Evolutionary conservation across 2,797 vertebrate species (phyloP).

Genomic region (Lagodon rhomboides): DNA sequence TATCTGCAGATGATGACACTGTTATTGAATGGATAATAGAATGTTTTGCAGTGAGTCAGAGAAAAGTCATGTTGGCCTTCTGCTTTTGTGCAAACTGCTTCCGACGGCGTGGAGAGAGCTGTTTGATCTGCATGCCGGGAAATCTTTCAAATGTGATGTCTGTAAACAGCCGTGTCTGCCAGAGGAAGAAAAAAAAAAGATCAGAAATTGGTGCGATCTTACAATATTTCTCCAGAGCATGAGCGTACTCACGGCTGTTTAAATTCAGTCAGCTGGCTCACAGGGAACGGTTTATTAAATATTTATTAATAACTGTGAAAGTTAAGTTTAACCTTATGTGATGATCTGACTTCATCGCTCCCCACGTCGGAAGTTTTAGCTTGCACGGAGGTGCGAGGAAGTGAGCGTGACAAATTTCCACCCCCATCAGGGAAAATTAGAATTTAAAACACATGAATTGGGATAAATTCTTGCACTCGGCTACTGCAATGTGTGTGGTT

Average conservation of each 20-base stretch:
- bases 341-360: not conserved
- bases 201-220: conserved; percentile 17
- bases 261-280: not conserved
- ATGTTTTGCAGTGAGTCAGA: conserved; percentile 10
- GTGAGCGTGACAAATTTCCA: not conserved
- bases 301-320: conserved; percentile 1
- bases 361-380: not conserved
- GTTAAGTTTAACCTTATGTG: conserved; percentile 3
- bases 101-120: not conserved
- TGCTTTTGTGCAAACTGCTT: conserved; percentile 17
- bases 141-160: conserved; percentile 29
- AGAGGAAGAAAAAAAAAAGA: conserved; percentile 5
- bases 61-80: not conserved
- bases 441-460: not conserved
- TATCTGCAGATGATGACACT: not conserved
- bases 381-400: not conserved
- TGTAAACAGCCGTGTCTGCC: conserved; percentile 19
- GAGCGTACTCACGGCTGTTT: not conserved
- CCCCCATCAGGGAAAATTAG: not conserved
- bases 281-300: conserved; percentile 14
- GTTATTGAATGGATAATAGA: conserved; percentile 12
- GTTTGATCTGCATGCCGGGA: conserved; percentile 30
- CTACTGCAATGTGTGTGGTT: not conserved
- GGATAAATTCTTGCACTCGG: not conserved
- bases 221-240: not conserved